Evolutionary conservation across 2,797 vertebrate species (phyloP).

Genomic region (Neosilurus mollespiculum): DNA sequence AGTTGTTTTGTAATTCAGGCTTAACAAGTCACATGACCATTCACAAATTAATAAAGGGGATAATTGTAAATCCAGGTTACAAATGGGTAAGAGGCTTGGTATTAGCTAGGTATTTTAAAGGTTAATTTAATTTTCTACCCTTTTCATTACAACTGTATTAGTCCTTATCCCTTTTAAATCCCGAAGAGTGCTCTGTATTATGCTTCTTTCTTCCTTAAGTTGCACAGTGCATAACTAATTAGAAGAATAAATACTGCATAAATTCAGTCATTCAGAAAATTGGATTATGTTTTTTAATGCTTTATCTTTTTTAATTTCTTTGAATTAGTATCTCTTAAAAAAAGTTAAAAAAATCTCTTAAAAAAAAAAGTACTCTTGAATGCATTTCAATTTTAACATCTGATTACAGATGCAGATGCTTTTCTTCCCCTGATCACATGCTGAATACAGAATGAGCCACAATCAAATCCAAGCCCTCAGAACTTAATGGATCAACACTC

Average conservation of each 20-base stretch:
- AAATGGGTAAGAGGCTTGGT: conserved; percentile 30
- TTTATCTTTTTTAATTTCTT: conserved; percentile 67
- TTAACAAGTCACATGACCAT: conserved; percentile 27
- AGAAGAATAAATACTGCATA: conserved; percentile 22
- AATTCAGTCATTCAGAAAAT: conserved; percentile 58
- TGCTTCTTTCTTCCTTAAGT: conserved; percentile 2
- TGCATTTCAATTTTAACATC: not conserved
- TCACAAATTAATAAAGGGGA: conserved; percentile 45
- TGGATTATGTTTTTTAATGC: conserved; percentile 69
- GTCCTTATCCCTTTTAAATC: conserved; percentile 28
- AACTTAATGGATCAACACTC: not conserved
- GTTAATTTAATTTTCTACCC: conserved; percentile 52
- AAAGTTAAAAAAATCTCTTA: not conserved
- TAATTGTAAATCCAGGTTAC: conserved; percentile 52
- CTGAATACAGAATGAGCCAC: not conserved
- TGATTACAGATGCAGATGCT: not conserved
- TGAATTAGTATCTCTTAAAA: conserved; percentile 15
- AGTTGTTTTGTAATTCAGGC: not conserved
- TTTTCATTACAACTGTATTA: conserved; percentile 48
- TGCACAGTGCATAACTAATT: conserved; percentile 36
- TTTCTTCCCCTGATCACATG: not conserved
- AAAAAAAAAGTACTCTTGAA: not conserved
- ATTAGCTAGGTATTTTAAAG: conserved; percentile 48
- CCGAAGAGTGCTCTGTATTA: conserved; percentile 15
- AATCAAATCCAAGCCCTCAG: not conserved